A percentile compares a stretch with the other conserved stretches of the same genome.
Evolutionary conservation across 2,113 vertebrate species (phyloP).

Genomic region (Gnathochromis pfefferi): DNA sequence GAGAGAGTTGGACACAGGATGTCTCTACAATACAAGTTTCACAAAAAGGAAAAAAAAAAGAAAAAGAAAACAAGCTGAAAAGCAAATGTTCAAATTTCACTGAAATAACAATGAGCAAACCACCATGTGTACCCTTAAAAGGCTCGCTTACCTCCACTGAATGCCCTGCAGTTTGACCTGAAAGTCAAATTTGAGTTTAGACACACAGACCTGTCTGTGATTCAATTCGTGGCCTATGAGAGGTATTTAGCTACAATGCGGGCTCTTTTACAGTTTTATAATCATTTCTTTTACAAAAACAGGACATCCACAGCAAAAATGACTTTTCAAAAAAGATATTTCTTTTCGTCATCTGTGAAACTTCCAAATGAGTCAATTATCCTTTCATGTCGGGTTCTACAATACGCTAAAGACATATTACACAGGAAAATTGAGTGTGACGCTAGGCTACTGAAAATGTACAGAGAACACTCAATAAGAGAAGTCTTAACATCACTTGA

Average conservation of each 20-base stretch:
- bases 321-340: background rate
- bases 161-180: background rate
- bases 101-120: background rate
- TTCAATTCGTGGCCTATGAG: background rate
- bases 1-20: background rate
- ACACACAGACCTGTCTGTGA: background rate
- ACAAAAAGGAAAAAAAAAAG: background rate
- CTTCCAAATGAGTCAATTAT: background rate
- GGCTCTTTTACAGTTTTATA: background rate
- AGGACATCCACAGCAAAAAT: background rate
- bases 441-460: constrained; percentile 27
- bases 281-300: constrained; percentile 3
- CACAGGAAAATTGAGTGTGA: constrained; percentile 5
- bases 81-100: background rate
- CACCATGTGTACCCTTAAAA: background rate
- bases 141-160: background rate
- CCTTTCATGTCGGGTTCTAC: background rate
- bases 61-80: background rate
- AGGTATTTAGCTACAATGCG: background rate
- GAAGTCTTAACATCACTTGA: constrained; percentile 36
- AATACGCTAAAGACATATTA: constrained; percentile 13
- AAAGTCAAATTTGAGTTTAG: constrained; percentile 1
- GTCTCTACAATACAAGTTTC: background rate
- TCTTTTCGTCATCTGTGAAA: background rate
- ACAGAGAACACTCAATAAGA: constrained; percentile 25